These are phyloP conservation scores for Carapus acus DNA, from an alignment of 2,797 vertebrate species.

Conservation along the genomic window DNA sequence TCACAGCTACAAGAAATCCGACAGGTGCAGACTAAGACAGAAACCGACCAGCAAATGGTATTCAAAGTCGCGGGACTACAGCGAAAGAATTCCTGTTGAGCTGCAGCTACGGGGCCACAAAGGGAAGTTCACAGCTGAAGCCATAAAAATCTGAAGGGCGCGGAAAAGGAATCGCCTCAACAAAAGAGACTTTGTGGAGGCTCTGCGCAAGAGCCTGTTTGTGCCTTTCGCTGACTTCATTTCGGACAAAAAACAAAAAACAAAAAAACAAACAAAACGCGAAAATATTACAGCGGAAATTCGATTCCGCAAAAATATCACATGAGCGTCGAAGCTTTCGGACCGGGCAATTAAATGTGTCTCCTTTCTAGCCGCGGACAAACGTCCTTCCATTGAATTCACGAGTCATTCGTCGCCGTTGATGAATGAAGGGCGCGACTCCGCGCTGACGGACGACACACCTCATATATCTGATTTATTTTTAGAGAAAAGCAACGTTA, in stretches of 20 bases:
- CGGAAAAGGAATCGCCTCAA: conserved; percentile 25
- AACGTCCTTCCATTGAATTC: conserved; percentile 11
- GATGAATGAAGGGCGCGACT: conserved; percentile 25
- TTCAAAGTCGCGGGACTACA: no score
- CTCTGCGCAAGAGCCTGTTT: not conserved
- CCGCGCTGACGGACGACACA: conserved; percentile 13
- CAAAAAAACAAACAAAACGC: no score
- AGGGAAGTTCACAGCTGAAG: conserved; percentile 31
- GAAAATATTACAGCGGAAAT: conserved; percentile 23
- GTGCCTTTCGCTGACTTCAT: conserved; percentile 11
- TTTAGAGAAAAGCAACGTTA: conserved; percentile 40
- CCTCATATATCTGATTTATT: conserved; percentile 41
- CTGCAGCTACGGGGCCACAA: conserved; percentile 13
- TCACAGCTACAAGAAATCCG: no score
- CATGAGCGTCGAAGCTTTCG: conserved; percentile 2
- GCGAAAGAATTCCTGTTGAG: conserved; percentile 18
- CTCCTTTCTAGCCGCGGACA: not conserved
- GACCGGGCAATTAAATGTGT: conserved; percentile 14
- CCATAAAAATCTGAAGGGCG: conserved; percentile 29
- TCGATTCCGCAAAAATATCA: conserved; percentile 17
- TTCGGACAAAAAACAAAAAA: no score
- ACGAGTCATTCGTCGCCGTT: conserved; percentile 21
- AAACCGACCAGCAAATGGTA: no score
- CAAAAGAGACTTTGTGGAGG: conserved; percentile 46
- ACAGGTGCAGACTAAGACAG: no score